Base-by-base conservation (phyloP, 2,797 vertebrate species). In the Sciurus vulgaris region DNA sequence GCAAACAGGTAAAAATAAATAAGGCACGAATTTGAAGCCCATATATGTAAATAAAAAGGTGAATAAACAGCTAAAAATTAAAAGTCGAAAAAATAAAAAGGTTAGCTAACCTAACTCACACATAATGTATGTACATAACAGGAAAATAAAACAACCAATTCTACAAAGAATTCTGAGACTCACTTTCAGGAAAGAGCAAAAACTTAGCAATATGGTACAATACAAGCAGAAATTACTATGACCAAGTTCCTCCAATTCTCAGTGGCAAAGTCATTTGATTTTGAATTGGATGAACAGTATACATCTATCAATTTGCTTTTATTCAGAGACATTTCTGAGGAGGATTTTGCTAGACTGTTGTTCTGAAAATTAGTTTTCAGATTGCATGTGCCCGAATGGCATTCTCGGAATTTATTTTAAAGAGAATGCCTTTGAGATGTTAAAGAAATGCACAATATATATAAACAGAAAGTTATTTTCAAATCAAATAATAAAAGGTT, bases 281-380 rank as follows among this genome's bases (percentile, higher is more conserved):
- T 95, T 73, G 35, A 94, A 63, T 76, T 69, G 26, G 61, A 67
- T 74, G n/a, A 38, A 89, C 81, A 70, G 3, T 92, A 54, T 49
- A 90, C 10, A 89, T 69, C 35, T 47, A 96, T 95, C 77, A 83
- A 77, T 97, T 94, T 95, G 24, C 30, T 95, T 93, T 94, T 82
- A 90, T 94, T 97, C 78, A 95, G 65, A 86, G 47, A 69, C 92
- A 84, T 85, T 92, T 94, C 59, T 91, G 65, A 95, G 35, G 33
- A 54, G 6, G 10, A 49, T 94, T 92, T 92, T 96, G 65, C 17
- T 63, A 79, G 18, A 38, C 11, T 72, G 10, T 91, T 79, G 24
- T 61, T 95, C 20, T 84, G 65, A 14, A 95, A 96, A 97, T 96
- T 93, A 95, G 82, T 88, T 97, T 96, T 96, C 30, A 61, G 76